Evolutionary conservation across 2,888 invertebrate genomes (phyloP), one percentile per base, ranked within the genome.

Genomic region (Sarcophaga variegata): DNA sequence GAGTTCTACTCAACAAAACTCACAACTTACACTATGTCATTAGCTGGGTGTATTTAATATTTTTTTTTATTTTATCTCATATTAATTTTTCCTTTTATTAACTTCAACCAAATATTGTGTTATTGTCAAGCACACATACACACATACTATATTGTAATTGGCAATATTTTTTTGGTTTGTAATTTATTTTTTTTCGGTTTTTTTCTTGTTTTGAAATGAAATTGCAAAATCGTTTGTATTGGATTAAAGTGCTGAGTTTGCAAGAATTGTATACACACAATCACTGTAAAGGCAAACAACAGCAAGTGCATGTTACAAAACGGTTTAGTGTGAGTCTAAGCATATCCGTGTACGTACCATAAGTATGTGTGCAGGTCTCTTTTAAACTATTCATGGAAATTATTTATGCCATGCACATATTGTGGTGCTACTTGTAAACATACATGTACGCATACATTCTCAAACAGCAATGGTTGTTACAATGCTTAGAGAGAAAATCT

Each of bases 241-340:
- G 10, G 25, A n/a, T 45, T 37, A 25, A 81, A 81, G 67, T 47
- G 67, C 54, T 27, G 11, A 49, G 67, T 74, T 62, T 76, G 71
- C 77, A 86, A 63, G 83, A 83, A 83, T 80, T 22, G 22, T 22
- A 20, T 20, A 20, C 76, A 83, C 76, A 76, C 79, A 86, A 80
- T 77, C 62, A 80, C 60, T 72, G 76, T 80, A 69, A 60, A 59
- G 67, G 80, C 69, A 86, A 83, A 64, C 63, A 72, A 74, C 37
- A 37, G 37, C 37, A 77, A 77, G 60, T 83, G 76, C 83, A 83
- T 72, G 72, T 80, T 74, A 62, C 67, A 80, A 82, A 72, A 72
- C 54, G 76, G 66, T 45, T 86, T 70, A 71, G 45, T 37, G 10
- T 37, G 37, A 8, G 10, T 37, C 37, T 37, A 37, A 10, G 2